These are phyloP conservation scores for Pararge aegeria DNA, from an alignment of 1,140 invertebrate genomes.

Conservation along the genomic window DNA sequence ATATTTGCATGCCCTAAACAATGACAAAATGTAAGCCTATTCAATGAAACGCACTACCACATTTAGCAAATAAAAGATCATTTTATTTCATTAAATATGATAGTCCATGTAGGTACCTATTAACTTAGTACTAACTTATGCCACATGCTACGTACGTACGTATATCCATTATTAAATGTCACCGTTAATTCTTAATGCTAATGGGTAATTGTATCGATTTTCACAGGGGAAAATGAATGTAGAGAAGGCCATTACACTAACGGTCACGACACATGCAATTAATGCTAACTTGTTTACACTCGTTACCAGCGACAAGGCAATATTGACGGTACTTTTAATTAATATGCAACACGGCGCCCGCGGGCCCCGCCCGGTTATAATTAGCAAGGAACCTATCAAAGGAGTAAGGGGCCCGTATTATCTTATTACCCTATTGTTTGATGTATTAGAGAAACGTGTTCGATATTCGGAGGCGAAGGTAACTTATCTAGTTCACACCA, in stretches of 20 bases:
- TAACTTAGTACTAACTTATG: too few relatives aligned
- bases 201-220: background rate
- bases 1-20: too few relatives aligned
- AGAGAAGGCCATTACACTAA: background rate
- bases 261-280: constrained; percentile 1
- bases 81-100: too few relatives aligned
- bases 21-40: too few relatives aligned
- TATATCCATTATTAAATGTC: too few relatives aligned
- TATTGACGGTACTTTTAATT: constrained; percentile 51
- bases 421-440: constrained; percentile 38
- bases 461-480: constrained; percentile 26
- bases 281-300: constrained; percentile 22
- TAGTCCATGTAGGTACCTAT: too few relatives aligned
- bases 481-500: too few relatives aligned
- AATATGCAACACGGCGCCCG: constrained; percentile 44
- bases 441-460: constrained; percentile 56
- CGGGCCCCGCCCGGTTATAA: constrained; percentile 45
- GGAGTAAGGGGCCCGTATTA: constrained; percentile 32
- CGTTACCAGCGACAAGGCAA: constrained; percentile 18
- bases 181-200: background rate
- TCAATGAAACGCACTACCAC: too few relatives aligned
- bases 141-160: too few relatives aligned
- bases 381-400: constrained; percentile 46
- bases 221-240: too few relatives aligned
- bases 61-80: too few relatives aligned